A percentile compares a stretch with the other conserved stretches of the same genome.
Conservation (phyloP, 2,888 invertebrate species). For the Calameuta pallipes region DNA sequence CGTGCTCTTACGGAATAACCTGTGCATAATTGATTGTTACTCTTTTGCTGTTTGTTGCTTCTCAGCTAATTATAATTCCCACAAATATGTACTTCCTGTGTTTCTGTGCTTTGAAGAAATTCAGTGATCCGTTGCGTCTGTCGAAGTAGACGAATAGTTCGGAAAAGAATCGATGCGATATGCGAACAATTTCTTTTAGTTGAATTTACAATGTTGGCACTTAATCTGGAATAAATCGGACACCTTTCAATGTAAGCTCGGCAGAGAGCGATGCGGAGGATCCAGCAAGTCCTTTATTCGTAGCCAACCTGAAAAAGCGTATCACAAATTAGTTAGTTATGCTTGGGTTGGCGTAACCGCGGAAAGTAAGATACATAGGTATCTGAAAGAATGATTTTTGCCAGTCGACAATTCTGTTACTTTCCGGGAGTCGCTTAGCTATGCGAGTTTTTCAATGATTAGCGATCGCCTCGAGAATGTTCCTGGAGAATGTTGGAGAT, state of each 20-base stretch:
- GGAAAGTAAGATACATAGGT: not conserved
- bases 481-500: not conserved
- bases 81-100: not conserved
- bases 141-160: not conserved
- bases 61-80: constrained; percentile 1
- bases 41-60: not conserved
- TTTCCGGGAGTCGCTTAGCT: not conserved
- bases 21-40: constrained; percentile 12
- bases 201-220: not conserved
- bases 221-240: not conserved
- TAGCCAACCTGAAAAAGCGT: not conserved
- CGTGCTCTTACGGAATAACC: constrained; percentile 6
- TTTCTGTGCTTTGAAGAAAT: not conserved
- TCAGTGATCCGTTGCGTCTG: not conserved
- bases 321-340: not conserved
- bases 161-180: not conserved
- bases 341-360: not conserved
- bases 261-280: not conserved
- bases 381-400: not conserved
- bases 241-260: not conserved
- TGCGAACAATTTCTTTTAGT: not conserved
- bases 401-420: not conserved
- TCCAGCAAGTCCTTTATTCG: not conserved
- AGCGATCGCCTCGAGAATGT: not conserved
- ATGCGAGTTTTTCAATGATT: not conserved